phyloP scores from a whole-genome alignment of 1,140 invertebrate species.

The Drosophila sp. region DNA sequence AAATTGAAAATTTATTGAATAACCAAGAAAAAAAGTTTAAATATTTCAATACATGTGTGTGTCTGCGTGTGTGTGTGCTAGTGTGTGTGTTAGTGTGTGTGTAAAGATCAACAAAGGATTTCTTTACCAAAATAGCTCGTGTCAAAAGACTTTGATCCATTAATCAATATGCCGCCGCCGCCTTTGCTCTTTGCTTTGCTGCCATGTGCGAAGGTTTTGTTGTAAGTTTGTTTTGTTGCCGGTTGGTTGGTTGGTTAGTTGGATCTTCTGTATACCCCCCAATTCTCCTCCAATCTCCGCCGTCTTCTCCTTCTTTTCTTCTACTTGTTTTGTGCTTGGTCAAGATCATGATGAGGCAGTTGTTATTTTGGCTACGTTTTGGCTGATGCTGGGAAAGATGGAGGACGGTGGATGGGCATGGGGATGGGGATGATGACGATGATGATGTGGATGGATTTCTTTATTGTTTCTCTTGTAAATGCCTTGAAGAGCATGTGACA shows the following conservation, averaged over 20 bases:
- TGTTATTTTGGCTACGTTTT: constrained; percentile 61
- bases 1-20: constrained; percentile 83
- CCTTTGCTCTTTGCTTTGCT: constrained; percentile 9
- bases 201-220: constrained; percentile 65
- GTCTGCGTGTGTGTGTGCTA: constrained; percentile 30
- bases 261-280: constrained; percentile 5
- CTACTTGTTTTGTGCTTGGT: constrained; percentile 48
- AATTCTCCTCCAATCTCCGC: constrained; percentile 12
- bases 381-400: constrained; percentile 44
- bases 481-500: constrained; percentile 73
- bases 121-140: constrained; percentile 82
- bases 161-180: constrained; percentile 81
- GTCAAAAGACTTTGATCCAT: constrained; percentile 83
- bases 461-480: constrained; percentile 71
- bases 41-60: constrained; percentile 33
- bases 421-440: constrained; percentile 19
- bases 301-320: constrained; percentile 32
- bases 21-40: constrained; percentile 57
- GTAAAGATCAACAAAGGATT: constrained; percentile 82
- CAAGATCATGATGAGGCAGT: constrained; percentile 76
- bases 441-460: constrained; percentile 26
- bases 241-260: constrained; percentile 2
- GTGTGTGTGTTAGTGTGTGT: constrained; percentile 57
- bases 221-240: constrained; percentile 37
- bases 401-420: constrained; percentile 1